These are phyloP conservation scores for Phorcus lineatus DNA, from an alignment of 2,888 invertebrate species.

Conservation along the genomic window DNA sequence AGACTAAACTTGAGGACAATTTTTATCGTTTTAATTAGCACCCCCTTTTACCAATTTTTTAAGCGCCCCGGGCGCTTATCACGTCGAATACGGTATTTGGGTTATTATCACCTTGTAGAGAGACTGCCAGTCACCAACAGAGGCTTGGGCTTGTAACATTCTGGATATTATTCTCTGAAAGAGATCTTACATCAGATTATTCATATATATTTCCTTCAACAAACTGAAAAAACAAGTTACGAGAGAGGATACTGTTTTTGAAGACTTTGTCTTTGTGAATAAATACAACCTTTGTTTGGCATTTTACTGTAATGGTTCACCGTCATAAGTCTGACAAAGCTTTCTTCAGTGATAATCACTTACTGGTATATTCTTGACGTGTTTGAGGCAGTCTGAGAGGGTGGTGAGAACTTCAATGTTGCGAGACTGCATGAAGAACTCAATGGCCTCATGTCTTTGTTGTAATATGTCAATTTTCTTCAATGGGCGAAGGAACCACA, in stretches of 20 bases:
- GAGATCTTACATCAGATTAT: not conserved
- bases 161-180: constrained; percentile 80
- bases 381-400: constrained; percentile 80
- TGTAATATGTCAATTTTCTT: constrained; percentile 80
- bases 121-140: constrained; percentile 83
- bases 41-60: too few relatives aligned
- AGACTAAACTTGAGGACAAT: too few relatives aligned
- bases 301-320: too few relatives aligned
- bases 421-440: constrained; percentile 81
- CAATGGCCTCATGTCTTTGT: constrained; percentile 83
- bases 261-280: too few relatives aligned
- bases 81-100: too few relatives aligned
- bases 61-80: too few relatives aligned
- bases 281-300: too few relatives aligned
- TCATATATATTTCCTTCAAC: too few relatives aligned
- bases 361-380: constrained; percentile 82
- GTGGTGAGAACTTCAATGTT: constrained; percentile 81
- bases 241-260: too few relatives aligned
- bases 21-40: too few relatives aligned
- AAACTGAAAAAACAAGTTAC: too few relatives aligned
- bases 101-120: constrained; percentile 84
- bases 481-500: constrained; percentile 84
- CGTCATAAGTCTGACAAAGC: too few relatives aligned
- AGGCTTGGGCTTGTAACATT: constrained; percentile 81
- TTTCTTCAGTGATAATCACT: constrained; percentile 64